Base-by-base conservation (phyloP, 2,888 invertebrate genomes). In the Frankliniella fusca region DNA sequence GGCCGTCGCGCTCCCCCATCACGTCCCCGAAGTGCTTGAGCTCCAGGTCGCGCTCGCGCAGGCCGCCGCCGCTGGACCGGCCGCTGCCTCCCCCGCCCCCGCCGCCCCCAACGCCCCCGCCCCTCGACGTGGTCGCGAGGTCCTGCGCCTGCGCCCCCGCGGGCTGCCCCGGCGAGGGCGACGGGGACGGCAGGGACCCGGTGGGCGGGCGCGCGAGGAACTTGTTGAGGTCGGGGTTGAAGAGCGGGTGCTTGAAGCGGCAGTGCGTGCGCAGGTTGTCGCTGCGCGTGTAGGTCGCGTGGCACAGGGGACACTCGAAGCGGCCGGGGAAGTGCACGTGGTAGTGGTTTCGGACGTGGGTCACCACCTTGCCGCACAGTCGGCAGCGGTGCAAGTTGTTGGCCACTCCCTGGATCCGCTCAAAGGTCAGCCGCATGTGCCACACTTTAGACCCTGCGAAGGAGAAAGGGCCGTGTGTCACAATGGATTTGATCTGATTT, bases 351-450 rank as follows among this genome's bases (percentile, higher is more conserved):
- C 95, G 93, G 91, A 95, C 95, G 92, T 95, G 95, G 90, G 95
- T 95, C 91, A 95, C 95, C 92, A 95, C 94, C 93, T 95, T 95
- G 90, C 95, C 95, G 91, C 95, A 95, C 91, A 95, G 93, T 92
- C 95, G 95, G 93, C 95, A 95, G 90, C 95, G 94, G 92, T 95
- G 95, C 91, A 95, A 94, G 92, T 95, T 95, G 90, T 95, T 95
- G 90, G 94, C 94, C 83, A 84, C 85, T 90, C 95, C 95, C 90
- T 95, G 94, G 91, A 95, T 93, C 88, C 95, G 94, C 92, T 95
- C 95, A 92, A 95, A 95, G 90, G 95, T 95, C 91, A 95, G 93
- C 92, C 95, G 94, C 95, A 95, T 95, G 92, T 95, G 95, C 94
- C 95, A 95, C 92, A 95, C 94, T 93, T 95, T 95, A 90, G 95